A percentile compares a stretch with the other conserved stretches of the same genome.
phyloP scores from a whole-genome alignment of 2,797 vertebrate genomes.

The Picus viridis region DNA sequence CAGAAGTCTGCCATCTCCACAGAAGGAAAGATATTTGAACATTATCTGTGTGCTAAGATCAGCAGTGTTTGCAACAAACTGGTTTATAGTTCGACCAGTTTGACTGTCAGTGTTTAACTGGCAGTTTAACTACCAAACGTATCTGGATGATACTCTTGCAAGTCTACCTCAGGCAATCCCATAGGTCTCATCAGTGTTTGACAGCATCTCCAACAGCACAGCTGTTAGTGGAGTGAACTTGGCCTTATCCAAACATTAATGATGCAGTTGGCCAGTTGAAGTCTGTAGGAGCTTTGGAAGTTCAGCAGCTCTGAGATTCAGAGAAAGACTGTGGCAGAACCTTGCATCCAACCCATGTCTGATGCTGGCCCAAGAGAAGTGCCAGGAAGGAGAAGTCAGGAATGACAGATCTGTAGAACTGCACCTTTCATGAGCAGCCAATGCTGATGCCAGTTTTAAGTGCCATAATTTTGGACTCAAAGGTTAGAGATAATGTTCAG shows the following conservation, averaged over 20 bases:
- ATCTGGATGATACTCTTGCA: neutral
- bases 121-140: neutral
- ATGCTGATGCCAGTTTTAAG: neutral
- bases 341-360: neutral
- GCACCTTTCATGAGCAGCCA: neutral
- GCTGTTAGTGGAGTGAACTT: neutral
- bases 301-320: neutral
- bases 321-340: neutral
- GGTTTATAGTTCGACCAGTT: neutral
- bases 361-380: neutral
- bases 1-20: neutral
- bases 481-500: neutral
- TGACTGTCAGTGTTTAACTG: neutral
- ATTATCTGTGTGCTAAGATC: neutral
- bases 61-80: neutral
- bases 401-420: neutral
- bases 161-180: neutral
- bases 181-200: neutral
- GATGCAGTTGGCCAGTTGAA: neutral
- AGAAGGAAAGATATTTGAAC: neutral
- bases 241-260: neutral
- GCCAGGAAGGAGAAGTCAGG: neutral
- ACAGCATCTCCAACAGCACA: neutral
- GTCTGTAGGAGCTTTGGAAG: neutral
- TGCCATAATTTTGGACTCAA: slow-evolving; percentile 4